A percentile compares a stretch with the other conserved stretches of the same genome.
Conservation (phyloP, 1,140 invertebrate species). For the Ceratina australensis region DNA sequence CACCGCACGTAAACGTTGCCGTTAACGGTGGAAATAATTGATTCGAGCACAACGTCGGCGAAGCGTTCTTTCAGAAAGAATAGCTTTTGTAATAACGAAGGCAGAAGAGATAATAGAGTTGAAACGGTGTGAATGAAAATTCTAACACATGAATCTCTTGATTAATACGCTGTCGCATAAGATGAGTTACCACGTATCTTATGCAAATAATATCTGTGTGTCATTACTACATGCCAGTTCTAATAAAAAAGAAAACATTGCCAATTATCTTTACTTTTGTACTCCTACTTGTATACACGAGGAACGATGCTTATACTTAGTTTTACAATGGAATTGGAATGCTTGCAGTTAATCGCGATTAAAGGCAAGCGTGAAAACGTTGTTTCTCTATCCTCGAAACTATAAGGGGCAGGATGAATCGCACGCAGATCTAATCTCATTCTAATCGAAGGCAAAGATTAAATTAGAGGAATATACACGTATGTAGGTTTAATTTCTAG, state of each 20-base stretch:
- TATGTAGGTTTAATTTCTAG: constrained; percentile 45
- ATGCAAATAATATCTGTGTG: constrained; percentile 46
- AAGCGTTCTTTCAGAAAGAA: constrained; percentile 31
- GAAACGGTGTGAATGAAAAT: constrained; percentile 7
- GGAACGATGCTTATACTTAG: constrained; percentile 33
- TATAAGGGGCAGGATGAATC: constrained; percentile 18
- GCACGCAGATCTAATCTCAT: neutral
- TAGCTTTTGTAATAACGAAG: constrained; percentile 8
- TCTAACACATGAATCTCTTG: constrained; percentile 21
- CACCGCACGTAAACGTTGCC: constrained; percentile 10
- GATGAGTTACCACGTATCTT: constrained; percentile 42
- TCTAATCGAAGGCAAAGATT: neutral
- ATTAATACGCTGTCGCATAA: constrained; percentile 37
- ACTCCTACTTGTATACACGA: constrained; percentile 39
- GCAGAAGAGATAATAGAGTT: constrained; percentile 20
- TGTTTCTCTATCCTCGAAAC: constrained; percentile 14
- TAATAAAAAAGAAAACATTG: constrained; percentile 42
- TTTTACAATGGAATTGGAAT: constrained; percentile 37
- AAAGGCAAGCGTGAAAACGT: constrained; percentile 1
- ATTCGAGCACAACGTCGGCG: constrained; percentile 43
- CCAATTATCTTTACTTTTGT: constrained; percentile 58
- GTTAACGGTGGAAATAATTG: too few relatives aligned
- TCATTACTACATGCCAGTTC: constrained; percentile 48
- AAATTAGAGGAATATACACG: neutral
- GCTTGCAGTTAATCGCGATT: constrained; percentile 25